These are phyloP conservation scores for Noctua pronuba DNA, from an alignment of 2,888 invertebrate species.

Conservation along the genomic window DNA sequence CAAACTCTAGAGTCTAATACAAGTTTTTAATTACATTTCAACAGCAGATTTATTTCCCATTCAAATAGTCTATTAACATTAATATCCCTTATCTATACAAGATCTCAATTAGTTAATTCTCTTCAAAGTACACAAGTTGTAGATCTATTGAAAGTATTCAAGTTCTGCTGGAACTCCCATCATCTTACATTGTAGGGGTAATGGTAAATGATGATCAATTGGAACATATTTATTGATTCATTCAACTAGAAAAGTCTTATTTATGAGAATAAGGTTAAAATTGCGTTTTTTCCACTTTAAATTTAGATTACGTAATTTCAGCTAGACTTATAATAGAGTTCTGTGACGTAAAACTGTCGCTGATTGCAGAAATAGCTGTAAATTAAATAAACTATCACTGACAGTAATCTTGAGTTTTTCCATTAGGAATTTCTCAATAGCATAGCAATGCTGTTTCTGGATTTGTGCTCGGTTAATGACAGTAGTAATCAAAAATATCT, in stretches of 20 bases:
- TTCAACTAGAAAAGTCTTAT: conserved; percentile 36
- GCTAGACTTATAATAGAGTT: conserved; percentile 1
- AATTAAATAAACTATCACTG: background rate
- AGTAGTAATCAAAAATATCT: background rate
- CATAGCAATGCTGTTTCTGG: too few species aligned
- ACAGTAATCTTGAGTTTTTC: background rate
- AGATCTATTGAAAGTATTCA: conserved; percentile 20
- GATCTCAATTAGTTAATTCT: conserved; percentile 28
- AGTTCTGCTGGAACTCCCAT: conserved; percentile 10
- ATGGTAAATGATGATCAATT: conserved; percentile 48
- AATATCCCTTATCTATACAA: conserved; percentile 29
- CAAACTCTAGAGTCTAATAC: conserved; percentile 7
- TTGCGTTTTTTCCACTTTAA: conserved; percentile 21
- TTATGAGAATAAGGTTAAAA: conserved; percentile 31
- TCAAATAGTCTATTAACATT: conserved; percentile 44
- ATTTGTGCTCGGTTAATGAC: background rate
- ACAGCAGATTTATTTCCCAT: conserved; percentile 41
- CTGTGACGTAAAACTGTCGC: background rate
- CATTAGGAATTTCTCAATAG: background rate
- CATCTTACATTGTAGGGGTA: conserved; percentile 43
- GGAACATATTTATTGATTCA: conserved; percentile 59
- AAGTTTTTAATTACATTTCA: conserved; percentile 41
- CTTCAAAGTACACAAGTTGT: conserved; percentile 11
- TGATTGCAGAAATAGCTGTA: conserved; percentile 14
- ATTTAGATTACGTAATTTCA: conserved; percentile 24